Base-by-base conservation (phyloP, 2,113 vertebrate species). In the Prunella himalayana region DNA sequence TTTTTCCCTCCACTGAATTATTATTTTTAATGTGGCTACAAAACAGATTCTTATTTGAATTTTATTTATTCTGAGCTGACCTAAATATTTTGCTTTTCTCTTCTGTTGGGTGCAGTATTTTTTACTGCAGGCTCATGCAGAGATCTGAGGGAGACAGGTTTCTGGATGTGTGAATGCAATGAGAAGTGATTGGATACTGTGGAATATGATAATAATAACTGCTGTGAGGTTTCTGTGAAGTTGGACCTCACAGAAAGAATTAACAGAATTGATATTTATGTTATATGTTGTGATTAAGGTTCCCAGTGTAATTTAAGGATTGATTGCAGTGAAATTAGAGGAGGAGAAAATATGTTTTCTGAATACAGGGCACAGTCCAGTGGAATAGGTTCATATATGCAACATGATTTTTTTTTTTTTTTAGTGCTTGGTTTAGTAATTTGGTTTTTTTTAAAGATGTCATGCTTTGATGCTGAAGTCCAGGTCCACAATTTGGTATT, bases 61-160 rank as follows among this genome's bases (percentile, higher is more conserved):
- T 77, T 90, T 44, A 86, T 92, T 82, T 90, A 88, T 95, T 93
- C 90, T 78, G 64, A 92, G 60, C 21, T 90, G 92, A 66, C 85
- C 94, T 90, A 94, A 95, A 93, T 96, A 94, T 88, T 96, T 86
- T 90, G 39, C 50, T 90, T 82, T 91, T 35, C 77, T 88, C 28
- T 92, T 92, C 65, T 68, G 22, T 49, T 51, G 49, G 44, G 28
- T 78, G 60, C 56, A 83, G 47, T 57, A 51, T 66, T 77, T 91
- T 95, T 73, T 81, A 71, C 60, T 78, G 64, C 57, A 84, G 82
- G 60, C 60, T 94, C 45, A 72, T 71, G 1, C 47, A 82, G 83
- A 86, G 56, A 64, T 70, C 30, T 23, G 13, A 5, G 17, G 35
- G 47, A 96, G 42, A 59, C 1, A 72, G 44, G 49, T 82, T 93